Base-by-base conservation (phyloP, 2,113 vertebrate genomes). In the Cnemophilus loriae region DNA sequence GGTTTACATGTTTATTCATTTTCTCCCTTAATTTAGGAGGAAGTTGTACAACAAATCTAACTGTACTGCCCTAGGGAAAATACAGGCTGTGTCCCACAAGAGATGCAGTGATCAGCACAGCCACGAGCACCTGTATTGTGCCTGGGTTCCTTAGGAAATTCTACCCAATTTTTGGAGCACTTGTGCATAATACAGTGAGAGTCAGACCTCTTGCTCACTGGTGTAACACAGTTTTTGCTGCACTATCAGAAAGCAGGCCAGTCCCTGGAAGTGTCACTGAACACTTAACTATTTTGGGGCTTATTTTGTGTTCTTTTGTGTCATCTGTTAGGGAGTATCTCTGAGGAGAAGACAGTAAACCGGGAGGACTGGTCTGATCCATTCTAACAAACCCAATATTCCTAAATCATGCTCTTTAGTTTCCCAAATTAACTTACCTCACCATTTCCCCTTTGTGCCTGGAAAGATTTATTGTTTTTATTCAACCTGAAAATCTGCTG, bases 381-480 rank as follows among this genome's bases (percentile, higher is more conserved):
- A 41, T 94, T 93, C 71, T 81, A 92, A 95, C 85, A 95, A 95
- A 93, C 71, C 60, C 71, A 86, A 88, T 96, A 92, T 93, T 92
- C 90, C 64, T 96, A 91, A 96, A 96, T 93, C 87, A 86, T 46
- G 60, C 71, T 93, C 60, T 92, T 95, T 94, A 93, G 71, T 92
- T 92, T 91, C 88, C 85, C 82, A 88, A 33, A 96, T 93, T 94
- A 96, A 97, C 82, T 94, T 92, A 95, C 90, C 68, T 86, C 69
- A 49, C 8, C 0, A 47, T 92, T 95, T 96, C 88, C 76, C 82
- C 60, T 94, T 93, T 91, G 87, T 90, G 82, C 88, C 87, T 74
- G 49, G 83, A 92, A 96, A 96, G 90, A 96, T 95, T 95, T 95
- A 96, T 94, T 95, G 85, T 67, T 96, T 95, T 93, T 97, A 96